Evolutionary conservation across 2,113 vertebrate species (phyloP).

Genomic region (Gallinago media): DNA sequence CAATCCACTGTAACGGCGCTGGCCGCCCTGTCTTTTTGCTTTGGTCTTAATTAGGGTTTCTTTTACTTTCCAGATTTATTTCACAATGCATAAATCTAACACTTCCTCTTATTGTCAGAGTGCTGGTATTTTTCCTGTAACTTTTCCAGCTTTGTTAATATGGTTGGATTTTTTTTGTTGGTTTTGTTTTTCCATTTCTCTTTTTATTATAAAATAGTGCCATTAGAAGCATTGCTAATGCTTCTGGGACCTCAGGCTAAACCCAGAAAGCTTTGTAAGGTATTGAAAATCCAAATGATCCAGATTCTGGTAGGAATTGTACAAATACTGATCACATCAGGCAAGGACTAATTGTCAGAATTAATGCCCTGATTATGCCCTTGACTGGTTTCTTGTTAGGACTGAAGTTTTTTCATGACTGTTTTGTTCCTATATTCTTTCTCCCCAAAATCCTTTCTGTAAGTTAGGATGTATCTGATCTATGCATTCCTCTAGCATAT

Average conservation of each 20-base stretch:
- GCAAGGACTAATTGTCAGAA: neutral
- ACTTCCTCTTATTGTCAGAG: conserved; percentile 4
- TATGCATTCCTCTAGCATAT: neutral
- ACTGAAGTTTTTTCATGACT: neutral
- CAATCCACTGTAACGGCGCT: neutral
- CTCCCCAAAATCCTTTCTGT: neutral
- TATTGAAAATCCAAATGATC: neutral
- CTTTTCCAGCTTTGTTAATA: conserved; percentile 3
- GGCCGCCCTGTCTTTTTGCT: neutral
- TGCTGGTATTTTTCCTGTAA: neutral
- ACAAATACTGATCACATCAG: neutral
- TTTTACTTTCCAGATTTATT: conserved; percentile 21
- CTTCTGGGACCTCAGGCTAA: neutral
- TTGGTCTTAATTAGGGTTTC: conserved; percentile 19
- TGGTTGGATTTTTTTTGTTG: neutral
- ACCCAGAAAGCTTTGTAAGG: neutral
- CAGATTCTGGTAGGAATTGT: neutral
- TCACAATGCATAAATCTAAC: conserved; percentile 23
- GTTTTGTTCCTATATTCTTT: neutral
- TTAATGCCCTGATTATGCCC: neutral
- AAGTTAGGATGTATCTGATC: neutral
- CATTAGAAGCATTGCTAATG: neutral
- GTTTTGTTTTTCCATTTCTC: neutral
- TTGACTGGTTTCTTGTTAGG: neutral
- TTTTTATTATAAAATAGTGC: neutral